A percentile compares a stretch with the other conserved stretches of the same genome.
Evolutionary conservation across 1,140 invertebrate species (phyloP).

Genomic region (Philopotamus ludificatus): DNA sequence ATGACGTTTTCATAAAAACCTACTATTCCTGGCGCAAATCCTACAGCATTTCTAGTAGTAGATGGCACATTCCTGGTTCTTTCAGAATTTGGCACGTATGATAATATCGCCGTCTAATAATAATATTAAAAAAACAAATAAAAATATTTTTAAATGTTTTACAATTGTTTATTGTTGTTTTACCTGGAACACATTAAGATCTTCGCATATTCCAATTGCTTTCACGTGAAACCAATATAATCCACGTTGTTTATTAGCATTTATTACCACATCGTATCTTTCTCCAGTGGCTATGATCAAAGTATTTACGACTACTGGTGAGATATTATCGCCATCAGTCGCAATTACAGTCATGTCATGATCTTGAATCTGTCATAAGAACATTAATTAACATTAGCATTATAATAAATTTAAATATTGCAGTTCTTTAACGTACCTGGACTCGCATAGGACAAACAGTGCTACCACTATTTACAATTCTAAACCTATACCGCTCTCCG

Average conservation of each 20-base stretch:
- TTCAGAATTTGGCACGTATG: conserved; percentile 6
- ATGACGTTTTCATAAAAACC: conserved; percentile 1
- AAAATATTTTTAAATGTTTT: not conserved
- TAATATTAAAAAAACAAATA: not conserved
- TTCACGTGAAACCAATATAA: conserved; percentile 51
- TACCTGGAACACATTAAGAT: conserved; percentile 26
- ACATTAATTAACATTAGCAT: not conserved
- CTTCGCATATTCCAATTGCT: conserved; percentile 8
- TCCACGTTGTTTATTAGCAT: conserved; percentile 45
- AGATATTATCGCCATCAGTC: conserved; percentile 55
- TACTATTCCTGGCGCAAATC: conserved; percentile 21
- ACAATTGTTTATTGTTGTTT: not conserved
- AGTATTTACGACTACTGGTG: conserved; percentile 44
- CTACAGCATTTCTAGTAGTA: not conserved
- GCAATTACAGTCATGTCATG: conserved; percentile 57
- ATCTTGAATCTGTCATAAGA: conserved; percentile 49
- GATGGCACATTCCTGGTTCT: not conserved
- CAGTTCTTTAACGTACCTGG: conserved; percentile 41
- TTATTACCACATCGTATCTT: conserved; percentile 55
- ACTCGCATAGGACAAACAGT: conserved; percentile 57
- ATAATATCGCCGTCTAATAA: conserved; percentile 26
- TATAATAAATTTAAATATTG: not conserved
- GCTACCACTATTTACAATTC: conserved; percentile 59
- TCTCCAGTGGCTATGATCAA: conserved; percentile 51
- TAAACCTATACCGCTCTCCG: conserved; percentile 57